phyloP scores from a whole-genome alignment of 2,113 vertebrate genomes.

The Nyctibius bracteatus region DNA sequence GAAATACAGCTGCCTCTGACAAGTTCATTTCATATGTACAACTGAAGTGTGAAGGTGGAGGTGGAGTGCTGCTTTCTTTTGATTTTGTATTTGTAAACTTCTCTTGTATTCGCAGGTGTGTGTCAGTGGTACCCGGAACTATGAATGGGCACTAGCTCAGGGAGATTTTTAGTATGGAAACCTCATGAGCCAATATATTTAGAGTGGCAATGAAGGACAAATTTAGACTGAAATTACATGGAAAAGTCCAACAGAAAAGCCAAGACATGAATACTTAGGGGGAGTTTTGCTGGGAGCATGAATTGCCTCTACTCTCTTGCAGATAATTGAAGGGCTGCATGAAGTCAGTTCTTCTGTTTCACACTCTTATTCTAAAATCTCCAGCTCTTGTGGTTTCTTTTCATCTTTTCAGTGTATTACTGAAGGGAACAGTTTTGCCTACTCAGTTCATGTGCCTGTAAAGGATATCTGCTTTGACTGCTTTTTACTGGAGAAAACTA shows the following conservation, averaged over 20 bases:
- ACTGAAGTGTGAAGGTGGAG: not conserved
- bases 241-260: not conserved
- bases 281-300: not conserved
- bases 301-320: not conserved
- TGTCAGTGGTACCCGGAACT: not conserved
- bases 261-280: accelerated
- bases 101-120: not conserved
- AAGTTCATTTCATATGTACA: not conserved
- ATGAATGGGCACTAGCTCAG: not conserved
- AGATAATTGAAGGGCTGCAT: not conserved
- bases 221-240: not conserved
- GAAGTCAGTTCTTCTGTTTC: not conserved
- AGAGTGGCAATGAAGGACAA: not conserved
- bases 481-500: not conserved
- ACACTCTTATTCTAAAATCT: not conserved
- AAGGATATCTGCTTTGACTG: not conserved
- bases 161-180: not conserved
- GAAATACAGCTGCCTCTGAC: not conserved
- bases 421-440: not conserved
- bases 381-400: not conserved
- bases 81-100: not conserved
- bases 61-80: not conserved
- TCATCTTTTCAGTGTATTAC: not conserved
- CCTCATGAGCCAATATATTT: not conserved
- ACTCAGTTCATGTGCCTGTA: not conserved